Percentiles rank a stretch among this genome's conserved stretches.
Conservation (phyloP, 2,113 vertebrate species). For the Tragelaphus scriptus region DNA sequence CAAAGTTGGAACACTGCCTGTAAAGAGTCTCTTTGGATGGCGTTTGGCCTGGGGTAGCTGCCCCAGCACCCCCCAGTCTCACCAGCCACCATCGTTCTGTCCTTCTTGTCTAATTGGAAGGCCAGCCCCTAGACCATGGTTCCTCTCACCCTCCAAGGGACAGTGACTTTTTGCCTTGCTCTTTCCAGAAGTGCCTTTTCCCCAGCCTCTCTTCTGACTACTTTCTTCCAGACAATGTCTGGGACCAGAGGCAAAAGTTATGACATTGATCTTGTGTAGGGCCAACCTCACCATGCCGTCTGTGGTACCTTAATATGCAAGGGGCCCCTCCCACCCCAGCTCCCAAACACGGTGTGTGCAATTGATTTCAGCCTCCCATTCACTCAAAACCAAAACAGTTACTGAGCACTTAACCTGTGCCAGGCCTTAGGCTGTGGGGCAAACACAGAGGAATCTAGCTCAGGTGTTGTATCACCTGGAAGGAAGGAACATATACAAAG, state of each 20-base stretch:
- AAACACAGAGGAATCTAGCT: background rate
- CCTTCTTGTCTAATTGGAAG: background rate
- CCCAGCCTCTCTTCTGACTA: too few relatives aligned
- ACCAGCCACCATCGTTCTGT: background rate
- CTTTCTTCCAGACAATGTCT: background rate
- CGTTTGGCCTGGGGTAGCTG: fast-evolving
- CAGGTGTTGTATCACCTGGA: background rate
- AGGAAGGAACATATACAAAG: background rate
- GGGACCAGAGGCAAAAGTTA: background rate
- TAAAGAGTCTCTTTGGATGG: background rate
- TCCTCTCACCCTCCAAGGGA: background rate
- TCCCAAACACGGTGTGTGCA: fast-evolving
- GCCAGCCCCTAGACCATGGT: too few relatives aligned
- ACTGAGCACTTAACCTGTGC: background rate
- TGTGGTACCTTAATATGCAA: background rate
- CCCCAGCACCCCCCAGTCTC: background rate
- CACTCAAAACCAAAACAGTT: background rate
- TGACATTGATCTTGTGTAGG: fast-evolving
- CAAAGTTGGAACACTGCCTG: background rate
- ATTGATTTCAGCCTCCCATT: background rate
- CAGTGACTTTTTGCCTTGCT: background rate
- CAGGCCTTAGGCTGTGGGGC: background rate
- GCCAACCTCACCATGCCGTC: background rate
- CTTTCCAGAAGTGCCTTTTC: too few relatives aligned
- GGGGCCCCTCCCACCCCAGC: background rate